Evolutionary conservation across 1,140 invertebrate species (phyloP).

Genomic region (Eufriesea mexicana): DNA sequence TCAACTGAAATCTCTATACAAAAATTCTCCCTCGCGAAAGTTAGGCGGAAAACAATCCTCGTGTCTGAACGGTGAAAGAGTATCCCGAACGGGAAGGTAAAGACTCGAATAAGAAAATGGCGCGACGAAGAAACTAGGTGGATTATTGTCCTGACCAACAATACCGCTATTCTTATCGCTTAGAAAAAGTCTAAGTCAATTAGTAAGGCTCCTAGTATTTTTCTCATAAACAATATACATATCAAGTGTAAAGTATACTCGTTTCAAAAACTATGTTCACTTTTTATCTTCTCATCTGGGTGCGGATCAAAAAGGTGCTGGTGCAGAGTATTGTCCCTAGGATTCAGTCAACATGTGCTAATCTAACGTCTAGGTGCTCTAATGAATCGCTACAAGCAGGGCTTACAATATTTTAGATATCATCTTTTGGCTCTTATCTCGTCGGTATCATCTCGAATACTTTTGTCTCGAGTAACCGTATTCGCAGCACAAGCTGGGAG

Average conservation of each 20-base stretch:
- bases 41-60: background rate
- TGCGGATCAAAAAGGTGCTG: constrained; percentile 79
- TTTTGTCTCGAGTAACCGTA: background rate
- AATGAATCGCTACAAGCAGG: constrained; percentile 54
- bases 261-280: constrained; percentile 69
- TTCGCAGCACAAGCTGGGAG: background rate
- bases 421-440: background rate
- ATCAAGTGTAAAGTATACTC: constrained; percentile 71
- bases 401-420: background rate
- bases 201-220: constrained; percentile 71
- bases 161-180: constrained; percentile 70
- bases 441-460: too few relatives aligned
- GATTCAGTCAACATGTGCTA: constrained; percentile 78
- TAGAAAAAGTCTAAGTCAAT: constrained; percentile 73
- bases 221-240: constrained; percentile 67
- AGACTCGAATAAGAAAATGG: background rate
- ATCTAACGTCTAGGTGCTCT: constrained; percentile 54
- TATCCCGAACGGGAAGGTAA: background rate
- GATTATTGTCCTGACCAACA: constrained; percentile 65
- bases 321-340: constrained; percentile 79
- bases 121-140: background rate
- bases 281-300: constrained; percentile 57
- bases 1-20: background rate
- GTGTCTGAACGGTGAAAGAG: background rate
- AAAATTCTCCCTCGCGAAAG: background rate